Percentiles rank a stretch among this genome's conserved stretches.
Conservation (phyloP, 2,888 invertebrate genomes). For the Diaphora mendica region DNA sequence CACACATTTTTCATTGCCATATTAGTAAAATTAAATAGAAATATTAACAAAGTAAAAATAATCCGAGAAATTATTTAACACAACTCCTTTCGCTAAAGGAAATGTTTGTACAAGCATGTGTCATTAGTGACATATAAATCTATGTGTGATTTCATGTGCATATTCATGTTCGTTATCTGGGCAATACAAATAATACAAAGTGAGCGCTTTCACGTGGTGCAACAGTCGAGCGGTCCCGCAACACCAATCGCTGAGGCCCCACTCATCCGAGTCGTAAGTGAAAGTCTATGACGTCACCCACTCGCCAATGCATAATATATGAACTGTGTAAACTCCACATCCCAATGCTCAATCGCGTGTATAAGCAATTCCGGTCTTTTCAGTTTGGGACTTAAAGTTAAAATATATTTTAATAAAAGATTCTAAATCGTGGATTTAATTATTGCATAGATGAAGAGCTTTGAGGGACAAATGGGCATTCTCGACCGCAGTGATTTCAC, state of each 20-base stretch:
- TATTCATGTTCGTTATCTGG: conserved; percentile 43
- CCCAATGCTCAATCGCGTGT: conserved; percentile 20
- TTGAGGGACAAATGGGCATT: too few species aligned
- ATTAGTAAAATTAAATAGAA: not conserved
- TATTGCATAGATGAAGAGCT: too few species aligned
- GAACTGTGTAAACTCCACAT: conserved; percentile 35
- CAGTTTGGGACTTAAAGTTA: conserved; percentile 1
- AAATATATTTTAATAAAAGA: not conserved
- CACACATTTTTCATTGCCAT: not conserved
- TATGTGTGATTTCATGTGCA: conserved; percentile 35
- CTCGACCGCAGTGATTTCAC: too few species aligned
- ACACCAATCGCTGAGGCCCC: conserved; percentile 39
- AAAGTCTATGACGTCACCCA: conserved; percentile 71
- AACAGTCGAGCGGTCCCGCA: conserved; percentile 47
- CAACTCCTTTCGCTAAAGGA: conserved; percentile 6
- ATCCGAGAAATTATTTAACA: not conserved
- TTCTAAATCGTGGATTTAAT: not conserved
- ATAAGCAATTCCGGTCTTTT: not conserved
- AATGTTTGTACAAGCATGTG: conserved; percentile 8
- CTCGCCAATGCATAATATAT: conserved; percentile 60
- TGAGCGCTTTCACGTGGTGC: conserved; percentile 75
- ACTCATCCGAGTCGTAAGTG: conserved; percentile 57
- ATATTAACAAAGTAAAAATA: not conserved
- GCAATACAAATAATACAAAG: conserved; percentile 58
- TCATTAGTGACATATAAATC: conserved; percentile 21